Evolutionary conservation across 1,140 invertebrate species (phyloP).

Genomic region (Tetranychus urticae): DNA sequence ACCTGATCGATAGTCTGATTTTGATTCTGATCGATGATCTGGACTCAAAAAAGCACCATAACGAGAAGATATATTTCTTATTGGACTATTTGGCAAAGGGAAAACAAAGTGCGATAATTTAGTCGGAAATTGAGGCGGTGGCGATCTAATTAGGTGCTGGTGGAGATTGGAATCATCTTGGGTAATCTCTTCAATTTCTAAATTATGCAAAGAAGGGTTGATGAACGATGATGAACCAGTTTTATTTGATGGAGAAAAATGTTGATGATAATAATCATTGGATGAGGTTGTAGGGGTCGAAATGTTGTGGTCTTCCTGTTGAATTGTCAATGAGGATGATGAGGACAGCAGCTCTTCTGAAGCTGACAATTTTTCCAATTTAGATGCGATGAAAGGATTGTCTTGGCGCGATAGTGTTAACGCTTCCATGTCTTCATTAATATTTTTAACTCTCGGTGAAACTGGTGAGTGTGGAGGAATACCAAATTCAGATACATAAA

Average conservation of each 20-base stretch:
- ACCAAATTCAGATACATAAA: neutral
- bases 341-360: neutral
- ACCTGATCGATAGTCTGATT: too few relatives aligned
- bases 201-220: neutral
- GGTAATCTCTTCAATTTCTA: neutral
- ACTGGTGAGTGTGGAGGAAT: slow-evolving; percentile 2
- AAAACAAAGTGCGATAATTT: slow-evolving; percentile 13
- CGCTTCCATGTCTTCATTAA: slow-evolving; percentile 57
- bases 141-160: slow-evolving; percentile 31
- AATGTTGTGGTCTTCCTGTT: too few relatives aligned
- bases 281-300: too few relatives aligned
- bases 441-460: slow-evolving; percentile 33
- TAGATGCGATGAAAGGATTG: slow-evolving; percentile 45
- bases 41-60: neutral
- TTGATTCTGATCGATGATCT: neutral
- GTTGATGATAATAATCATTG: too few relatives aligned
- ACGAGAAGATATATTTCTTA: neutral
- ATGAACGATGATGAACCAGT: neutral
- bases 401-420: slow-evolving; percentile 48
- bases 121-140: slow-evolving; percentile 30
- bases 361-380: slow-evolving; percentile 11
- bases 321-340: neutral
- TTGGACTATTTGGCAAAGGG: neutral
- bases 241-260: neutral
- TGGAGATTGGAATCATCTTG: neutral